Percentiles rank a stretch among this genome's conserved stretches.
phyloP scores from a whole-genome alignment of 2,888 invertebrate species.

The Thereva unica region DNA sequence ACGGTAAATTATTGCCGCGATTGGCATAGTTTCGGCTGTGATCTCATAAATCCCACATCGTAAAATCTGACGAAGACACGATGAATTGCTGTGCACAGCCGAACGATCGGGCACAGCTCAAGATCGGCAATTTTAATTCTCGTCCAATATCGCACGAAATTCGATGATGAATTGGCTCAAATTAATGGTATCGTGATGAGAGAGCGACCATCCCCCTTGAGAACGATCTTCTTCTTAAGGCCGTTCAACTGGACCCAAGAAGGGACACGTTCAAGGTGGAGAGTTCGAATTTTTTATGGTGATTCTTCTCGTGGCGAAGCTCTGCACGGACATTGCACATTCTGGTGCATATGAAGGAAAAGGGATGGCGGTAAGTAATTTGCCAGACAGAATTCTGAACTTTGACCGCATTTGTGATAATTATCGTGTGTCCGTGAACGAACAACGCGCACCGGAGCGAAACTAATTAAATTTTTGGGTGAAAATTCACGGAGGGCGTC shows the following conservation, averaged over 20 bases:
- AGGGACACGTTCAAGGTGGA: too few species aligned
- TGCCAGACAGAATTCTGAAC: slow-evolving; percentile 20
- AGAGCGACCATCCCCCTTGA: slow-evolving; percentile 17
- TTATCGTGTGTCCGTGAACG: slow-evolving; percentile 22
- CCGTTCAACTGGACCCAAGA: slow-evolving; percentile 12
- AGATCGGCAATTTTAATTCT: slow-evolving; percentile 19
- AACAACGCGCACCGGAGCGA: slow-evolving; percentile 22
- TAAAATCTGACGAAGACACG: neutral
- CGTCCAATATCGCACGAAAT: slow-evolving; percentile 30
- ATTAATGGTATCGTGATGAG: slow-evolving; percentile 37
- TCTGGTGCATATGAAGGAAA: neutral
- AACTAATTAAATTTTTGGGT: slow-evolving; percentile 38
- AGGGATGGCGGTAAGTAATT: slow-evolving; percentile 1
- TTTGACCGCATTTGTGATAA: slow-evolving; percentile 39
- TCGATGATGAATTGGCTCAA: slow-evolving; percentile 37
- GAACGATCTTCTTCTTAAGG: slow-evolving; percentile 17
- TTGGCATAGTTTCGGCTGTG: too few species aligned
- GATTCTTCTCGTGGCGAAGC: neutral
- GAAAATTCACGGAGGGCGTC: slow-evolving; percentile 34
- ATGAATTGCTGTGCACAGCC: slow-evolving; percentile 23
- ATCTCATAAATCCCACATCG: too few species aligned
- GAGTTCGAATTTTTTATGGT: too few species aligned
- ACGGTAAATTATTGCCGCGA: too few species aligned
- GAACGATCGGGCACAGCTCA: slow-evolving; percentile 18
- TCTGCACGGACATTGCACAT: neutral